Base-by-base conservation (phyloP, 2,888 invertebrate genomes). In the Coenonympha glycerion region DNA sequence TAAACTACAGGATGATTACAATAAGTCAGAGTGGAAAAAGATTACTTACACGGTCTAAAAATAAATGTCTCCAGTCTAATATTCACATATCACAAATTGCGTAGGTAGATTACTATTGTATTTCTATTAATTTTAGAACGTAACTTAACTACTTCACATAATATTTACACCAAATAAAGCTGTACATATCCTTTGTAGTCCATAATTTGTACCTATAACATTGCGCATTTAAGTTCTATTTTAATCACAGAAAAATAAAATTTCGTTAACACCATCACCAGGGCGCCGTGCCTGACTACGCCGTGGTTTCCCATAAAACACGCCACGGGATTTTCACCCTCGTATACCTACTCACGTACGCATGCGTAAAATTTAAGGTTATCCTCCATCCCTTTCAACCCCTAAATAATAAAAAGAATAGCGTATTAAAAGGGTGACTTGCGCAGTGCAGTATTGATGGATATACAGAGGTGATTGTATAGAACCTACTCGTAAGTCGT, bases 401-500 rank as follows among this genome's bases (percentile, higher is more conserved):
- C 50, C 46, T 16, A 47, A 26, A n/a, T 33, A 59, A n/a, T 30
- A 42, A 64, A 79, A 61, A 59, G 76, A 69, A 76, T 70, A 39
- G 54, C 65, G 46, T 28, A 50, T 53, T 60, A 39, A 50, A 58
- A 60, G 64, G 58, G 66, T 60, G 72, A 79, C 84, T 79, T 87
- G 85, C 86, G 86, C 85, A 77, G 70, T 80, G 74, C 75, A n/a
- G n/a, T 87, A 87, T 87, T 81, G 86, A 87, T 75, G 70, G 66
- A 75, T 68, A 53, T 50, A 47, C 24, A 19, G 42, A 6, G 45
- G 22, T 45, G 18, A 34, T 16, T 45, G 13, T n/a, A n/a, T n/a
- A 8, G 9, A 45, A 21, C 34, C 22, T 19, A 6, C 34, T 33
- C 6, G 34, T 11, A 18, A 3, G 15, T 21, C 41, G 22, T 6